phyloP scores from a whole-genome alignment of 2,888 invertebrate genomes.

The Nomada fabriciana region DNA sequence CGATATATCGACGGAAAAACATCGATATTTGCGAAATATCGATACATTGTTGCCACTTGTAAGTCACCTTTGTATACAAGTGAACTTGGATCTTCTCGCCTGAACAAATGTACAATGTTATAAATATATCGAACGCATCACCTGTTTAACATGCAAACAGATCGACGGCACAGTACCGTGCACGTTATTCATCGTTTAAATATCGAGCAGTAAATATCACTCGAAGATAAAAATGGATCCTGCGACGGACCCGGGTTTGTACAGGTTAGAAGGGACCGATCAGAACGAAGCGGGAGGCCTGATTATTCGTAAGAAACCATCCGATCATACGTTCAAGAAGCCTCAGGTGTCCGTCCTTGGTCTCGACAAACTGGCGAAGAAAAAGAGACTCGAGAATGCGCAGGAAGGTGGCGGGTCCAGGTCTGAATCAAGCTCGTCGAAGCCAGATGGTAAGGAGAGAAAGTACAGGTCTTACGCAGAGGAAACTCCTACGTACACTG shows the following conservation, averaged over 20 bases:
- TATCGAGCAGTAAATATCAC: not conserved
- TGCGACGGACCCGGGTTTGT: slow-evolving; percentile 80
- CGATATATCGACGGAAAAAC: too few species aligned
- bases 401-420: slow-evolving; percentile 75
- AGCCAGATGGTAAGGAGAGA: slow-evolving; percentile 82
- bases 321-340: slow-evolving; percentile 88
- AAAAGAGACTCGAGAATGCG: slow-evolving; percentile 86
- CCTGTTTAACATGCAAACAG: not conserved
- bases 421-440: slow-evolving; percentile 74
- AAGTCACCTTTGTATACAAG: too few species aligned
- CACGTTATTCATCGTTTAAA: not conserved
- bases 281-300: slow-evolving; percentile 83
- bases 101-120: too few species aligned
- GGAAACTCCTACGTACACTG: slow-evolving; percentile 97
- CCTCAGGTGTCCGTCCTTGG: slow-evolving; percentile 92
- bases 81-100: too few species aligned
- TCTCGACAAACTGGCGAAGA: slow-evolving; percentile 93
- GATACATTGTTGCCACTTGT: too few species aligned
- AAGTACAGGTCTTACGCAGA: slow-evolving; percentile 92
- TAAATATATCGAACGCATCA: too few species aligned
- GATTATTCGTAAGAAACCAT: slow-evolving; percentile 84
- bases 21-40: too few species aligned
- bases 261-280: slow-evolving; percentile 84
- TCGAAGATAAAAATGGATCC: slow-evolving; percentile 45
- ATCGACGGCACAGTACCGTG: not conserved